Percentiles rank a stretch among this genome's conserved stretches.
Evolutionary conservation across 2,113 vertebrate species (phyloP).

Genomic region (Puffinus mauretanicus): DNA sequence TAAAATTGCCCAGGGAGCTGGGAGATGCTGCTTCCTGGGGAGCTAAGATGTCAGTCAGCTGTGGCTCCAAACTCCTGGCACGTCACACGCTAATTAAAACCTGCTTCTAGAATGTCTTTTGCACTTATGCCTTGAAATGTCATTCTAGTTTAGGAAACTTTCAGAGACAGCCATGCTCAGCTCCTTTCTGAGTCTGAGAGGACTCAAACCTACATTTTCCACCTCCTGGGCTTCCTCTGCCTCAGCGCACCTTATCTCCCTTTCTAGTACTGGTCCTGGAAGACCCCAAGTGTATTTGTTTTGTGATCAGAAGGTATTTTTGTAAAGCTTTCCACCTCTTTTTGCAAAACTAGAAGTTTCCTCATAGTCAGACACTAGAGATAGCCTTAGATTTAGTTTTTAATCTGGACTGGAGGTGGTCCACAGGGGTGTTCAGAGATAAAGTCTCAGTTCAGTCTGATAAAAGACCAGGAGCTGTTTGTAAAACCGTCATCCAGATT

Average conservation of each 20-base stretch:
- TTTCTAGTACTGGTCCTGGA: neutral
- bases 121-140: neutral
- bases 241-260: neutral
- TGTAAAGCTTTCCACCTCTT: neutral
- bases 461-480: neutral
- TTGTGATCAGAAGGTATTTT: neutral
- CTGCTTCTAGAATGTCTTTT: neutral
- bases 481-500: neutral
- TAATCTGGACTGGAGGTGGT: neutral
- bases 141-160: neutral
- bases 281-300: neutral
- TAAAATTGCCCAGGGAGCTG: neutral
- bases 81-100: neutral
- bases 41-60: neutral
- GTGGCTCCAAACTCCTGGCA: neutral
- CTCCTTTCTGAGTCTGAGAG: neutral
- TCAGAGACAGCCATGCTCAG: neutral
- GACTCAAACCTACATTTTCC: neutral
- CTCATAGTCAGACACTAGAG: neutral
- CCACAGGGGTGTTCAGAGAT: neutral
- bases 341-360: neutral
- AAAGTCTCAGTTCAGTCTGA: neutral
- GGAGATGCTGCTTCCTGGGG: neutral
- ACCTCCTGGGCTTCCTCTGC: neutral
- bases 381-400: neutral